These are phyloP conservation scores for Noctua pronuba DNA, from an alignment of 2,888 invertebrate genomes.

Conservation along the genomic window DNA sequence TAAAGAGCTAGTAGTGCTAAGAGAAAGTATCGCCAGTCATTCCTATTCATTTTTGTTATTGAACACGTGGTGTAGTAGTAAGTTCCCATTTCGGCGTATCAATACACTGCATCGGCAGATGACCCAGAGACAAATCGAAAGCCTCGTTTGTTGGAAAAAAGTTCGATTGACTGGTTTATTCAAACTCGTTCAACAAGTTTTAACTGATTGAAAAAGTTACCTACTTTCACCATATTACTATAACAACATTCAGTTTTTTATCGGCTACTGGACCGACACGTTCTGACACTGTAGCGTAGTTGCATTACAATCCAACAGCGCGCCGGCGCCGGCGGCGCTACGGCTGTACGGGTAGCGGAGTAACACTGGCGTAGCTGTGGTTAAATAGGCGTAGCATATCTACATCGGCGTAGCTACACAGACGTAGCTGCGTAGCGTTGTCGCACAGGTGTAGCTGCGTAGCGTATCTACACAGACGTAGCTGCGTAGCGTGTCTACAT, in stretches of 20 bases:
- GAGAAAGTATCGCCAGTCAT: too few relatives aligned
- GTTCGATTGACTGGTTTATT: not conserved
- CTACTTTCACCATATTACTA: not conserved
- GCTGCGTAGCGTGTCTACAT: not conserved
- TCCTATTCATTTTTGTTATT: too few relatives aligned
- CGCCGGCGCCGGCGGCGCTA: too few relatives aligned
- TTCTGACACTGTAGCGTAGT: not conserved
- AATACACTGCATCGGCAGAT: not conserved
- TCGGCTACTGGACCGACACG: not conserved
- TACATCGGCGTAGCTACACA: not conserved
- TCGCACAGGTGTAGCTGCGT: not conserved
- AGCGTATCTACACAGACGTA: not conserved
- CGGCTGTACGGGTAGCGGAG: not conserved
- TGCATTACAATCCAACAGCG: not conserved
- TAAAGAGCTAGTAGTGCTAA: too few relatives aligned
- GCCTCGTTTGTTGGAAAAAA: not conserved
- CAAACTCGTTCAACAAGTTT: constrained; percentile 15
- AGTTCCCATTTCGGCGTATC: not conserved
- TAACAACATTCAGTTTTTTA: not conserved
- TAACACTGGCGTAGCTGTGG: not conserved
- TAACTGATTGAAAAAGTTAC: not conserved
- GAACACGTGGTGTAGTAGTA: not conserved
- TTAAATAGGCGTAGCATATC: too few relatives aligned
- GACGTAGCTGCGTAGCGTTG: not conserved
- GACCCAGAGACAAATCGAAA: constrained; percentile 1